Conservation (phyloP, 1,140 invertebrate genomes). For the Theocolax elegans region DNA sequence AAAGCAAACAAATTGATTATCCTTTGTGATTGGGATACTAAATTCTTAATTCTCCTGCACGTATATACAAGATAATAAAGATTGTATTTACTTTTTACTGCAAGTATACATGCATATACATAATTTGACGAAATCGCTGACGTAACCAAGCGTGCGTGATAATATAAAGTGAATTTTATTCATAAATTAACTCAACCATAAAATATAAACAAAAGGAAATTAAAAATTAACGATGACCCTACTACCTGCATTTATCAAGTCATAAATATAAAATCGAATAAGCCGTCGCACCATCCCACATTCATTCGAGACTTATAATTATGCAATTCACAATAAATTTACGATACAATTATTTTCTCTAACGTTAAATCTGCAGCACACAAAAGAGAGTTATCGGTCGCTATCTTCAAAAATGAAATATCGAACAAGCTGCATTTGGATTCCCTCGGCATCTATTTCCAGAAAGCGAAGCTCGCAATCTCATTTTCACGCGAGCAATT, state of each 20-base stretch:
- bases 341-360: slow-evolving; percentile 33
- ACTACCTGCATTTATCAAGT: slow-evolving; percentile 26
- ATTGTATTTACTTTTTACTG: neutral
- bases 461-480: slow-evolving; percentile 8
- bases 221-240: slow-evolving; percentile 13
- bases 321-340: slow-evolving; percentile 18
- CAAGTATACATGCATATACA: neutral
- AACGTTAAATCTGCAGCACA: slow-evolving; percentile 17
- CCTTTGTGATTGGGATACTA: too few species aligned
- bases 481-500: slow-evolving; percentile 12
- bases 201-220: slow-evolving; percentile 13
- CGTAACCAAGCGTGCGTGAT: too few species aligned
- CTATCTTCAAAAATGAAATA: neutral
- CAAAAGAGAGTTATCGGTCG: slow-evolving; percentile 2
- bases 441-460: neutral
- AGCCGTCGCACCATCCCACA: neutral
- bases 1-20: too few species aligned
- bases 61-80: too few species aligned
- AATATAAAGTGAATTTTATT: slow-evolving; percentile 7
- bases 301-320: neutral
- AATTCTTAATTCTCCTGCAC: too few species aligned
- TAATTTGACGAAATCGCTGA: too few species aligned
- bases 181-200: slow-evolving; percentile 19
- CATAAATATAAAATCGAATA: slow-evolving; percentile 29
- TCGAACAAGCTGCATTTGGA: neutral